These are phyloP conservation scores for Rotaria macrura DNA, from an alignment of 2,888 invertebrate genomes.

Conservation along the genomic window DNA sequence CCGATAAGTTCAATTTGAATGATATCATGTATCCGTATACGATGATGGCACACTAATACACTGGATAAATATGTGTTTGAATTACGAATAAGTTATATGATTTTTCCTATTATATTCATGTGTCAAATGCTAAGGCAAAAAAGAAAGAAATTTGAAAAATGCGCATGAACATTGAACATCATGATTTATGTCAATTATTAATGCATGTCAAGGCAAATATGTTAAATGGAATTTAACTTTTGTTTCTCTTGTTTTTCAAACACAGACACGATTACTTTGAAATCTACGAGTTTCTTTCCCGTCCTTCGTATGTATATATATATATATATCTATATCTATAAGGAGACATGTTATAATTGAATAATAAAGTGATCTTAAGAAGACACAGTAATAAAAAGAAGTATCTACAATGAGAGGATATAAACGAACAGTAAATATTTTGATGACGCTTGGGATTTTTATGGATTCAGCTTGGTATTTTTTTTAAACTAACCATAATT, in stretches of 20 bases:
- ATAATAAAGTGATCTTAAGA: not conserved
- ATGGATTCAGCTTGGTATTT: not conserved
- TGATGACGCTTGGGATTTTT: not conserved
- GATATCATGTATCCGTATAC: not conserved
- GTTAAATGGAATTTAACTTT: too few species aligned
- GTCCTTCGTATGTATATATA: too few species aligned
- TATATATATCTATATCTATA: not conserved
- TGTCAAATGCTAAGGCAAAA: not conserved
- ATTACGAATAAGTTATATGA: not conserved
- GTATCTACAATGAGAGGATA: not conserved
- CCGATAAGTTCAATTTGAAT: not conserved
- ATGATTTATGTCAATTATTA: not conserved
- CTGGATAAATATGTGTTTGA: too few species aligned
- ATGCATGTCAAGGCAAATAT: not conserved
- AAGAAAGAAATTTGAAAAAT: not conserved
- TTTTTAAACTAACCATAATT: not conserved
- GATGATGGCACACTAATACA: too few species aligned
- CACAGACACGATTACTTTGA: too few species aligned
- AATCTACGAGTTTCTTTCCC: too few species aligned
- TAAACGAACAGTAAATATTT: not conserved
- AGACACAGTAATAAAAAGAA: not conserved
- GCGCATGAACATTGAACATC: not conserved
- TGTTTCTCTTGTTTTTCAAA: too few species aligned
- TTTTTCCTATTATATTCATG: not conserved
- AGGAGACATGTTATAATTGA: not conserved